phyloP scores from a whole-genome alignment of 2,113 vertebrate species.

The Antechinus stuartii region DNA sequence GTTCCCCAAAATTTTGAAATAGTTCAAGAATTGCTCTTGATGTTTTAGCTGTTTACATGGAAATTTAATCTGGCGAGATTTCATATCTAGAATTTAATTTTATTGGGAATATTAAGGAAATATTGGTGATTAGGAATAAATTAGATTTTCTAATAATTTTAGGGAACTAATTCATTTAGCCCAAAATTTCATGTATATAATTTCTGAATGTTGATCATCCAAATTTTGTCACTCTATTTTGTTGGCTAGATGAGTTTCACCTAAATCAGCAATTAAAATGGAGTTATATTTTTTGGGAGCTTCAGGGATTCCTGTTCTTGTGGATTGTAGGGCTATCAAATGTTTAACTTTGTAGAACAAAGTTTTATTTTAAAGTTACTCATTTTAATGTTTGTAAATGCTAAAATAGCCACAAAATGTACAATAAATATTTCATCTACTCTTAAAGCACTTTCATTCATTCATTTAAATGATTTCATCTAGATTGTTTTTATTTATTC shows the following conservation, averaged over 20 bases:
- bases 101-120: not conserved
- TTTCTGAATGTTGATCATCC: slow-evolving; percentile 11
- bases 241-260: not conserved
- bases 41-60: not conserved
- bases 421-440: not conserved
- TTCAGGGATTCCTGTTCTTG: slow-evolving; percentile 18
- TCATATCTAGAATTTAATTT: slow-evolving; percentile 18
- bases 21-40: not conserved
- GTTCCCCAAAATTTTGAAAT: not conserved
- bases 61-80: slow-evolving; percentile 21
- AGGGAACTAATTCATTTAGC: not conserved
- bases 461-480: not conserved
- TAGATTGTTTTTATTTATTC: not conserved
- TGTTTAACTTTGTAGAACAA: not conserved
- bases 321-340: not conserved
- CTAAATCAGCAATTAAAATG: not conserved
- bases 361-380: slow-evolving; percentile 32
- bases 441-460: not conserved
- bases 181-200: not conserved
- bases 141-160: not conserved
- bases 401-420: not conserved
- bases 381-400: not conserved
- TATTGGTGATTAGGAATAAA: slow-evolving; percentile 9
- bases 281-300: slow-evolving; percentile 8
- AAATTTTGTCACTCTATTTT: not conserved